These are phyloP conservation scores for Podotricha telesiphe DNA, from an alignment of 2,888 invertebrate genomes.

Conservation along the genomic window DNA sequence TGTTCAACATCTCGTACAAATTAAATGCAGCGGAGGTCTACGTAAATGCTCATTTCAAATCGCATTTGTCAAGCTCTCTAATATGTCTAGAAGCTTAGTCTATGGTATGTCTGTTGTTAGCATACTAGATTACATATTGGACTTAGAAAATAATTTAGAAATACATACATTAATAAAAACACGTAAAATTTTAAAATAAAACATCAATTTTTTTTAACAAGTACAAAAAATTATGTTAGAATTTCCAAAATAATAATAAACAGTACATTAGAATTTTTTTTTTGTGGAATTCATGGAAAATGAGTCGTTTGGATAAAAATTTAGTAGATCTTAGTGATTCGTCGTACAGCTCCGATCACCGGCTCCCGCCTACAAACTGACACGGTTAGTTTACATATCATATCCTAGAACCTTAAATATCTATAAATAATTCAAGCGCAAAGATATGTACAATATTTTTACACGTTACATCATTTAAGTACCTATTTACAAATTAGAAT, in stretches of 20 bases:
- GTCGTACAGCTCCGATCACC: constrained; percentile 42
- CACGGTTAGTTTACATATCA: constrained; percentile 62
- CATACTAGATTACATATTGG: constrained; percentile 35
- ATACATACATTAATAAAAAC: constrained; percentile 15
- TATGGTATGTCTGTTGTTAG: constrained; percentile 56
- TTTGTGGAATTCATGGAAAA: constrained; percentile 35
- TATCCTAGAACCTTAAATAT: constrained; percentile 67
- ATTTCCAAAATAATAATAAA: constrained; percentile 23
- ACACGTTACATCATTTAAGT: constrained; percentile 80
- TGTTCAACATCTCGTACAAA: constrained; percentile 55
- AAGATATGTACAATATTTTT: constrained; percentile 84
- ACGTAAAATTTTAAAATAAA: constrained; percentile 24
- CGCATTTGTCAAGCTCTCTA: constrained; percentile 66
- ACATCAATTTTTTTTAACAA: constrained; percentile 18
- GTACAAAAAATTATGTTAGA: constrained; percentile 4
- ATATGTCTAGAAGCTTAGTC: constrained; percentile 72
- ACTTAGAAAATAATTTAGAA: constrained; percentile 23
- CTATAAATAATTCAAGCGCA: constrained; percentile 83
- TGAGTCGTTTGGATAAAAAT: constrained; percentile 27
- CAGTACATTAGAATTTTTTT: constrained; percentile 21
- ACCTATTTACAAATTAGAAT: constrained; percentile 84
- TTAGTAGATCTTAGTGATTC: constrained; percentile 11
- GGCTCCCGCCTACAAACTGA: constrained; percentile 41
- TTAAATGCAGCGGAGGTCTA: constrained; percentile 75
- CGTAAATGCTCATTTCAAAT: constrained; percentile 60